Percentiles rank a stretch among this genome's conserved stretches.
Conservation (phyloP, 23 tunicate genomes). For the Clavelina lepadiformis region DNA sequence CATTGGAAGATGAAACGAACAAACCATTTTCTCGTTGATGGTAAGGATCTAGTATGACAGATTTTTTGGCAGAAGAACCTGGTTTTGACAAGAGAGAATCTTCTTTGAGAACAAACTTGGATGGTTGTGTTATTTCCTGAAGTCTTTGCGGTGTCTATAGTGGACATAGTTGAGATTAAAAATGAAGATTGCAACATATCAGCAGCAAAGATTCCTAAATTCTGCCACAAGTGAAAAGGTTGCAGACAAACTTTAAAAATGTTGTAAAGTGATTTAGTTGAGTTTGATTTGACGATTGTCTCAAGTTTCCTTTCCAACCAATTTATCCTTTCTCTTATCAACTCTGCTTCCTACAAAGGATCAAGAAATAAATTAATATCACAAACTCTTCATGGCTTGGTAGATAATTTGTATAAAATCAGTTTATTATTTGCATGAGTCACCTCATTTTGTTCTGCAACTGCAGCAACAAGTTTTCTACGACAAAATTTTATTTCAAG, state of each 20-base stretch:
- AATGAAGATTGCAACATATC: not conserved
- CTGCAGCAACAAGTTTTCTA: slow-evolving; percentile 26
- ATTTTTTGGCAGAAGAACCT: not conserved
- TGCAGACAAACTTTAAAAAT: slow-evolving; percentile 11
- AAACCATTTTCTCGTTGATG: not conserved
- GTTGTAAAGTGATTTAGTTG: slow-evolving; percentile 7
- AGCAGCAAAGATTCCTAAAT: not conserved
- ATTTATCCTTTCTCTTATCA: slow-evolving; percentile 31
- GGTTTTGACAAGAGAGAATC: not conserved
- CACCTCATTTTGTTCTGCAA: slow-evolving; percentile 27
- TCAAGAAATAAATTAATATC: slow-evolving; percentile 1
- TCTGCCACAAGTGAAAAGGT: not conserved
- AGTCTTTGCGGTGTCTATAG: not conserved
- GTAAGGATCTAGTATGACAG: not conserved
- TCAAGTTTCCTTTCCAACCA: slow-evolving; percentile 65
- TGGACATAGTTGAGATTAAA: not conserved
- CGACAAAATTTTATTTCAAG: slow-evolving; percentile 53
- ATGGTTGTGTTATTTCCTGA: not conserved
- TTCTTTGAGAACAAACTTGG: not conserved
- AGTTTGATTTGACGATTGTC: slow-evolving; percentile 27
- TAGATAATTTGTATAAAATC: not conserved
- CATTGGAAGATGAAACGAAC: not conserved
- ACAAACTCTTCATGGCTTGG: not conserved
- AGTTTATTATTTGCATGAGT: not conserved
- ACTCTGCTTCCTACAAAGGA: slow-evolving; percentile 34